Evolutionary conservation across 2,113 vertebrate species (phyloP).

Genomic region (Anguilla japonica): DNA sequence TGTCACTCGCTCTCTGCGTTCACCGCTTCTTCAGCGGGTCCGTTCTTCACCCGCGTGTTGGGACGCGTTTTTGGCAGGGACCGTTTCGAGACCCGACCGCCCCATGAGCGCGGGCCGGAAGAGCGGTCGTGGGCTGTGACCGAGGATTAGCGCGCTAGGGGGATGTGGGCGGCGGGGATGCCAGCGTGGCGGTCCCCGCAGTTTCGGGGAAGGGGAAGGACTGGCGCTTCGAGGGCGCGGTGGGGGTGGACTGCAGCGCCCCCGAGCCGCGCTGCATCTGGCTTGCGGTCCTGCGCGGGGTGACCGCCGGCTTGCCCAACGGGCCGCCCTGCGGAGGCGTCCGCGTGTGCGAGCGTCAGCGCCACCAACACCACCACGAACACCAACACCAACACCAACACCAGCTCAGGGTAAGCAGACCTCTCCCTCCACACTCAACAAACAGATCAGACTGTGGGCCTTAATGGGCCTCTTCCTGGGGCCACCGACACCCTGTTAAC

Average conservation of each 20-base stretch:
- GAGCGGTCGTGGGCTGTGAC: not conserved
- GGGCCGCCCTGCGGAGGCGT: constrained; percentile 28
- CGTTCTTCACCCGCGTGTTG: no score
- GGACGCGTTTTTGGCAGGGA: no score
- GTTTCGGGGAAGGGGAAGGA: constrained; percentile 52
- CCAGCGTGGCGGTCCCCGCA: constrained; percentile 50
- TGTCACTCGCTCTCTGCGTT: not conserved
- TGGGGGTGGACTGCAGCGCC: constrained; percentile 89
- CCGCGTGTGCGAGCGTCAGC: constrained; percentile 29
- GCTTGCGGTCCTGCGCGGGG: constrained; percentile 77
- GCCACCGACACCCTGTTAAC: not conserved
- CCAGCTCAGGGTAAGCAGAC: constrained; percentile 64
- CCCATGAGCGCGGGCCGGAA: not conserved
- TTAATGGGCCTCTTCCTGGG: not conserved
- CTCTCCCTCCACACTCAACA: not conserved
- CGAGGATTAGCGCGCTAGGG: not conserved
- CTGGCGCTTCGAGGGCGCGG: constrained; percentile 81
- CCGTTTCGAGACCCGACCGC: not conserved
- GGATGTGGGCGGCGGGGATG: constrained; percentile 59
- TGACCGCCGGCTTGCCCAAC: constrained; percentile 21
- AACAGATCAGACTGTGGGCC: not conserved
- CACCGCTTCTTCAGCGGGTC: no score
- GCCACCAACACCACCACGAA: constrained; percentile 23
- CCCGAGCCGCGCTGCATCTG: constrained; percentile 91
- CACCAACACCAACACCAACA: not conserved